Evolutionary conservation across 2,888 invertebrate genomes (phyloP).

Genomic region (Acronicta aceris): DNA sequence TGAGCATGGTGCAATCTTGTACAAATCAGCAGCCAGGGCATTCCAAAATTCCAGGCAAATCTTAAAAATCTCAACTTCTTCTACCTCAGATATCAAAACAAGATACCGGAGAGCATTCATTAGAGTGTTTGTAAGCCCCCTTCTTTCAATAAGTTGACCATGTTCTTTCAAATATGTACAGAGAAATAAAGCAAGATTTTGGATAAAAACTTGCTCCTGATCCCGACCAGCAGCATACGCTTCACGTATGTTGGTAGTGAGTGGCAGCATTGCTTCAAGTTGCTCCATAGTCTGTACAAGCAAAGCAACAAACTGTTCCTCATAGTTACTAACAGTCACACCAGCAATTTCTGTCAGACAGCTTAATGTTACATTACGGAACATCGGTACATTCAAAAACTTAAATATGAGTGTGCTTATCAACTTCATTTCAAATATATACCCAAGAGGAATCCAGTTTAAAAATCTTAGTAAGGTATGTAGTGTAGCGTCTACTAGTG

Average conservation of each 20-base stretch:
- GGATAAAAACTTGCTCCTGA: slow-evolving; percentile 99
- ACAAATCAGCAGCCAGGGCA: slow-evolving; percentile 96
- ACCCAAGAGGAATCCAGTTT: slow-evolving; percentile 99
- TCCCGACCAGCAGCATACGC: slow-evolving; percentile 98
- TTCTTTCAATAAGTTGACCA: slow-evolving; percentile 95
- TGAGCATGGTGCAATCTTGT: slow-evolving; percentile 94
- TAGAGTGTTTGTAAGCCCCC: slow-evolving; percentile 93
- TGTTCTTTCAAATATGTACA: slow-evolving; percentile 99
- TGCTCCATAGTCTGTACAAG: slow-evolving; percentile 98
- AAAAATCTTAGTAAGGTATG: slow-evolving; percentile 98
- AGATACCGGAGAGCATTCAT: slow-evolving; percentile 96
- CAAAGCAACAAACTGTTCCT: slow-evolving; percentile 96
- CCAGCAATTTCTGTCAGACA: slow-evolving; percentile 99
- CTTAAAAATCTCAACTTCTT: slow-evolving; percentile 99
- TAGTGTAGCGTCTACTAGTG: slow-evolving; percentile 97
- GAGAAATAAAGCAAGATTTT: slow-evolving; percentile 98
- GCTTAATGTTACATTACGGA: slow-evolving; percentile 99
- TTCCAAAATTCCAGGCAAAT: slow-evolving; percentile 99
- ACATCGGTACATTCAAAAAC: slow-evolving; percentile 99
- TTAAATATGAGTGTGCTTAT: slow-evolving; percentile 98
- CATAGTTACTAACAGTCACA: slow-evolving; percentile 96
- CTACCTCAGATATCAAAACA: slow-evolving; percentile 98
- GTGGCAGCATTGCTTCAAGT: slow-evolving; percentile 96
- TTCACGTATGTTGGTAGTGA: slow-evolving; percentile 96
- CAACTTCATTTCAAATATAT: slow-evolving; percentile 99